Percentiles rank a stretch among this genome's conserved stretches.
Conservation (phyloP, 2,888 invertebrate genomes). For the Hirtodrosophila duncani region DNA sequence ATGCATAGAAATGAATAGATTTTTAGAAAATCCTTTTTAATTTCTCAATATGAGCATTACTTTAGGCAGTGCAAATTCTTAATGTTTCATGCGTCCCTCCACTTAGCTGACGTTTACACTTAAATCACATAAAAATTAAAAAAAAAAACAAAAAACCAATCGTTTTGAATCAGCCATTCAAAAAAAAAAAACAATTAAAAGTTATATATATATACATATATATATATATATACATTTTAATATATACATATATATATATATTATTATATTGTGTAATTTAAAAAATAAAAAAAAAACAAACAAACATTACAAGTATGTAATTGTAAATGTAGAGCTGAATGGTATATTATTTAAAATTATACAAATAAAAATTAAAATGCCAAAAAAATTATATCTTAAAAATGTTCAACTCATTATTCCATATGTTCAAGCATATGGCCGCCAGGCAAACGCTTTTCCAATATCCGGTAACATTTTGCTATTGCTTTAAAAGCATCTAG, state of each 20-base stretch:
- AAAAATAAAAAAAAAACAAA: slow-evolving; percentile 41
- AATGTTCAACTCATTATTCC: background rate
- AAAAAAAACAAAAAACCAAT: slow-evolving; percentile 36
- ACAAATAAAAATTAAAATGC: slow-evolving; percentile 57
- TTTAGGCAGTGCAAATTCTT: slow-evolving; percentile 14
- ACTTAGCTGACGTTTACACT: slow-evolving; percentile 55
- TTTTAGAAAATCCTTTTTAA: too few species aligned
- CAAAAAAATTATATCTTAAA: slow-evolving; percentile 1
- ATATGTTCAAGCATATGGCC: too few species aligned
- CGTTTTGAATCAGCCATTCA: slow-evolving; percentile 24
- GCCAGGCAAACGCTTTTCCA: too few species aligned
- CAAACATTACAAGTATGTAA: slow-evolving; percentile 67
- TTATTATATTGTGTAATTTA: slow-evolving; percentile 52
- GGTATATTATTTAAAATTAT: slow-evolving; percentile 65
- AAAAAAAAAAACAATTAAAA: slow-evolving; percentile 38
- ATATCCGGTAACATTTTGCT: too few species aligned
- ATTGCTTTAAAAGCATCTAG: too few species aligned
- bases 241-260: slow-evolving; percentile 56
- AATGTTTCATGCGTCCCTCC: slow-evolving; percentile 40
- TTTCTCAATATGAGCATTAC: too few species aligned
- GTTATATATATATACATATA: slow-evolving; percentile 55
- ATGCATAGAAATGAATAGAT: slow-evolving; percentile 44
- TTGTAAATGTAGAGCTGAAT: slow-evolving; percentile 74
- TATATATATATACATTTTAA: slow-evolving; percentile 57
- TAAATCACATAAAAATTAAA: slow-evolving; percentile 42